These are phyloP conservation scores for Lepilemur ruficaudatus DNA, from an alignment of 2,797 vertebrate genomes.

Conservation along the genomic window DNA sequence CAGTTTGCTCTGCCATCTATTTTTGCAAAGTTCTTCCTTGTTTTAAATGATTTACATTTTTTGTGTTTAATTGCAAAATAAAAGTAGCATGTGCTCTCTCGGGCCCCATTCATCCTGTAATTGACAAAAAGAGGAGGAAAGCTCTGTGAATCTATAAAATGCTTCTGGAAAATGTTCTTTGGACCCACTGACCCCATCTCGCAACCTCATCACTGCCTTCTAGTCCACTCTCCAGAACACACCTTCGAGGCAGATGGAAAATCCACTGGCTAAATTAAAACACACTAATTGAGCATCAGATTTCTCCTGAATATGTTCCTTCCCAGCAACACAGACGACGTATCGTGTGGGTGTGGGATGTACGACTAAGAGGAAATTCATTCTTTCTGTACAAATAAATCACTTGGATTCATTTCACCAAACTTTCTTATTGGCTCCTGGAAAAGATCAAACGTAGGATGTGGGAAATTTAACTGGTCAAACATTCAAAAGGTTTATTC, in stretches of 20 bases:
- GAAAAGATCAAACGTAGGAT: conserved; percentile 53
- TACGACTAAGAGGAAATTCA: conserved; percentile 70
- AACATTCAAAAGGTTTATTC: conserved; percentile 40
- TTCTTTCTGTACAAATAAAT: conserved; percentile 74
- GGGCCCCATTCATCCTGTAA: neutral
- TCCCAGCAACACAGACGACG: conserved; percentile 49
- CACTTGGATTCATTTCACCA: conserved; percentile 44
- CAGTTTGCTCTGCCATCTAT: neutral
- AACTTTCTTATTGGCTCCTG: conserved; percentile 59
- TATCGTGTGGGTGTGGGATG: conserved; percentile 62
- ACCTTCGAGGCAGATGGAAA: conserved; percentile 61
- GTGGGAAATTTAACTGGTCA: conserved; percentile 42
- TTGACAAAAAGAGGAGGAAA: neutral
- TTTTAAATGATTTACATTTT: neutral
- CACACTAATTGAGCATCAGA: conserved; percentile 56
- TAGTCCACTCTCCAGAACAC: neutral
- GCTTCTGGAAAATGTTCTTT: neutral
- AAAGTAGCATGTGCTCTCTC: neutral
- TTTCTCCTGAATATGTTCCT: conserved; percentile 63
- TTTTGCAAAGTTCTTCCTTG: neutral
- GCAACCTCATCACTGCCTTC: neutral
- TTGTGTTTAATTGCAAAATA: neutral
- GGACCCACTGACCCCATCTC: neutral
- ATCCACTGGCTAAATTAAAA: conserved; percentile 68
- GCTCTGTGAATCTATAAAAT: neutral